Percentiles rank a stretch among this genome's conserved stretches.
phyloP scores from a whole-genome alignment of 2,113 vertebrate species.

The Phyllostomus hastatus region DNA sequence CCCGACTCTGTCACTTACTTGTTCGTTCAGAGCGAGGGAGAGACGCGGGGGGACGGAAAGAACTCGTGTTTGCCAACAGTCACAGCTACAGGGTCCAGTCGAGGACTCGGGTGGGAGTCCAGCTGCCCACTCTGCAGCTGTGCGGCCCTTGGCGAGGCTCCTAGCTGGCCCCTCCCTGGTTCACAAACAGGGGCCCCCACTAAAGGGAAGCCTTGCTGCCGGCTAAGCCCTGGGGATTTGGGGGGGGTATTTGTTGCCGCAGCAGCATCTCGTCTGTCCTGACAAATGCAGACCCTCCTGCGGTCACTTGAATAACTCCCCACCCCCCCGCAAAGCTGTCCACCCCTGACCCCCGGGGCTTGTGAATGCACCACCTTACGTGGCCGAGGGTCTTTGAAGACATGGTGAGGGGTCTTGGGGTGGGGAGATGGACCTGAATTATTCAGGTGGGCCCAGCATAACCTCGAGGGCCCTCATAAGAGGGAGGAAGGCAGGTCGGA shows the following conservation, averaged over 20 bases:
- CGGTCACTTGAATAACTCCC: not conserved
- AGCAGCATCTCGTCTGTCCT: not conserved
- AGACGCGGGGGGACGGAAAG: too few relatives aligned
- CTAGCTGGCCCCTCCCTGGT: not conserved
- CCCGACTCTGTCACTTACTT: not conserved
- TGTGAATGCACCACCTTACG: rapidly evolving
- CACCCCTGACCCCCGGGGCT: not conserved
- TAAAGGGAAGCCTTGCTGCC: not conserved
- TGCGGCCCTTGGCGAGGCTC: not conserved
- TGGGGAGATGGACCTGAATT: too few relatives aligned
- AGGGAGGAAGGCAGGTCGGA: too few relatives aligned
- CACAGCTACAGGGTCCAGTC: not conserved
- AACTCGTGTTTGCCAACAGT: rapidly evolving
- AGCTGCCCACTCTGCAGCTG: not conserved
- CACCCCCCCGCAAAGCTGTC: not conserved
- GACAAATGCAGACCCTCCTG: not conserved
- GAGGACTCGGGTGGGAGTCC: not conserved
- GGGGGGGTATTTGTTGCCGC: not conserved
- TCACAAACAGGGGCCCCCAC: not conserved
- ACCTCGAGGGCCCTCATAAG: not conserved
- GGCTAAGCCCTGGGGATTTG: too few relatives aligned
- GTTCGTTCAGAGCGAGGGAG: not conserved
- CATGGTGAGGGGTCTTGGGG: not conserved
- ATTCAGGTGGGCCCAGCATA: not conserved
- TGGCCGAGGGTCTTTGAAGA: not conserved